Conservation (phyloP, 2,113 vertebrate species). For the Coracopsis vasa region DNA sequence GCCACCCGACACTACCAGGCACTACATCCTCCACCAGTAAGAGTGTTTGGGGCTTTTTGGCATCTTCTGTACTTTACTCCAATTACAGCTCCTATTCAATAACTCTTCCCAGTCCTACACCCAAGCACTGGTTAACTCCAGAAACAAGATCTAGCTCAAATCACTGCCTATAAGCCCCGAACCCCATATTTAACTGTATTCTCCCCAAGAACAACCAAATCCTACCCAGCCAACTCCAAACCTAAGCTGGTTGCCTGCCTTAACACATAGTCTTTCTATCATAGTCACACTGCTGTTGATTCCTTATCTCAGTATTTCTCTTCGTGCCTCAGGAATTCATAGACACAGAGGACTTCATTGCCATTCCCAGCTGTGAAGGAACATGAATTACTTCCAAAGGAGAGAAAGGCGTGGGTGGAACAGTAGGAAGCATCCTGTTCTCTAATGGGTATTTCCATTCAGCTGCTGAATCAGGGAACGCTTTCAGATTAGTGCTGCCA, state of each 20-base stretch:
- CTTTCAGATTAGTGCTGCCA: conserved; percentile 28
- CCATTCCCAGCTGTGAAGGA: conserved; percentile 29
- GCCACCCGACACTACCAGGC: neutral
- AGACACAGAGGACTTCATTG: neutral
- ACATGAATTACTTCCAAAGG: neutral
- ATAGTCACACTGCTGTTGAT: neutral
- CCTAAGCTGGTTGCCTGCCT: neutral
- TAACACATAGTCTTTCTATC: neutral
- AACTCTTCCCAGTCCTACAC: neutral
- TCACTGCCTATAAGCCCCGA: neutral
- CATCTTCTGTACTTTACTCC: neutral
- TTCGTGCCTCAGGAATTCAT: neutral
- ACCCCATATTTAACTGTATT: accelerated
- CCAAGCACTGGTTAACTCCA: neutral
- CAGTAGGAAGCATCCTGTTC: conserved; percentile 38
- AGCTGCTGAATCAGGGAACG: conserved; percentile 54
- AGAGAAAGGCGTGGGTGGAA: conserved; percentile 23
- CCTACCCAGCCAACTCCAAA: neutral
- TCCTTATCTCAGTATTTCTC: neutral
- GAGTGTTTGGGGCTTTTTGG: neutral
- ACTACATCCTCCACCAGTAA: neutral
- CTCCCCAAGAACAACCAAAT: neutral
- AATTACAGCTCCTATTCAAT: neutral
- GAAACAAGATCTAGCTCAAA: neutral
- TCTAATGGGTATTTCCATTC: conserved; percentile 34